Percentiles rank a stretch among this genome's conserved stretches.
These are phyloP conservation scores for Drosophila lowei DNA, from an alignment of 1,140 invertebrate genomes.

Conservation along the genomic window DNA sequence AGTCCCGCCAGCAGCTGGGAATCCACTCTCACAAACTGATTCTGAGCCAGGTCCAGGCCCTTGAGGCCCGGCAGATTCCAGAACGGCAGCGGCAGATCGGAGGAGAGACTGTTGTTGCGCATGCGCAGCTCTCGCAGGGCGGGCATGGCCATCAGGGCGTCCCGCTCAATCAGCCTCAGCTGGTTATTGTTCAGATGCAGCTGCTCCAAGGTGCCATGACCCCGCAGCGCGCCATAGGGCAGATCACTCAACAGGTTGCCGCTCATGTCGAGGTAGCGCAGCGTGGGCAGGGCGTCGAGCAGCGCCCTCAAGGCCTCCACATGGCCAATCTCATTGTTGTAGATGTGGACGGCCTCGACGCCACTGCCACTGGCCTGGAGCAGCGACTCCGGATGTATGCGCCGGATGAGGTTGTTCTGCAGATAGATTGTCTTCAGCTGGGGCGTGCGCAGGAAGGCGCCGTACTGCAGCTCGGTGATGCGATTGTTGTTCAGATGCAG, in stretches of 20 bases:
- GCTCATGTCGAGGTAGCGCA: slow-evolving; percentile 90
- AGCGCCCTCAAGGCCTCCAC: slow-evolving; percentile 88
- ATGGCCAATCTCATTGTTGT: slow-evolving; percentile 89
- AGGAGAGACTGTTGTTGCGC: slow-evolving; percentile 90
- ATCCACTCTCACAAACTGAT: slow-evolving; percentile 89
- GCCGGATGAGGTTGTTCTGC: slow-evolving; percentile 90
- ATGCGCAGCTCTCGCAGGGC: slow-evolving; percentile 90
- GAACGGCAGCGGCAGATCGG: slow-evolving; percentile 87
- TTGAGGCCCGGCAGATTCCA: slow-evolving; percentile 92
- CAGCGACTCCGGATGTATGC: slow-evolving; percentile 92
- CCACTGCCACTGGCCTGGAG: slow-evolving; percentile 87
- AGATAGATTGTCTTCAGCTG: slow-evolving; percentile 89
- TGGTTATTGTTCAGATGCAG: slow-evolving; percentile 92
- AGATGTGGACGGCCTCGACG: slow-evolving; percentile 90
- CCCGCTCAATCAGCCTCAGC: slow-evolving; percentile 88
- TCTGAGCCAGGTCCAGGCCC: slow-evolving; percentile 91
- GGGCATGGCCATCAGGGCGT: slow-evolving; percentile 91
- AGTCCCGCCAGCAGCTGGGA: slow-evolving; percentile 88
- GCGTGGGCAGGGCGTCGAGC: slow-evolving; percentile 89
- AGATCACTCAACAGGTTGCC: slow-evolving; percentile 89
- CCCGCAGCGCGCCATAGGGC: slow-evolving; percentile 88
- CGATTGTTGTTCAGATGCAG: slow-evolving; percentile 89
- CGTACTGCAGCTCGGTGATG: slow-evolving; percentile 89
- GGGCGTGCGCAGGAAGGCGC: slow-evolving; percentile 91
- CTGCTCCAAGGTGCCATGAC: slow-evolving; percentile 90